Base-by-base conservation (phyloP, 2,888 invertebrate genomes). In the Drosophila maculinotata region DNA sequence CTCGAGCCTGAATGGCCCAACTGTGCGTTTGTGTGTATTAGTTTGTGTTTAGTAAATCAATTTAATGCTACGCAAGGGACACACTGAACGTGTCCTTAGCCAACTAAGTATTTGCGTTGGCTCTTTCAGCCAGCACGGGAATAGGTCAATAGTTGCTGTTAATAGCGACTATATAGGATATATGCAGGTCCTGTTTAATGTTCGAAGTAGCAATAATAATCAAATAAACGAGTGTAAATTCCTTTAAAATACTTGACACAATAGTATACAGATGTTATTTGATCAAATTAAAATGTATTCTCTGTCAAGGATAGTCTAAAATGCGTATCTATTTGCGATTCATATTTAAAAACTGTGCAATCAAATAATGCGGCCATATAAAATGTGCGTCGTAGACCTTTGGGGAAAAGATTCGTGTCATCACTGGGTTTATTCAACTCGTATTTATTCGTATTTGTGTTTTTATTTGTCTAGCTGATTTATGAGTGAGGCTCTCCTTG, bases 21-120 rank as follows among this genome's bases (percentile, higher is more conserved):
- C 31, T 57, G 52, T 68, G 41, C 69, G 48, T 63, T 57, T 49
- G 44, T 45, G 51, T 65, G 67, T 67, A 66, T 78, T 65, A 66
- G 76, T 76, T 77, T 73, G 63, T 68, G 71, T 75, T 77, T 73
- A 78, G 66, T 79, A 82, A 81, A 87, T 75, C 79, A 82, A 86
- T 78, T 81, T 86, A 82, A 78, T 88, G 78, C 73, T 65, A 62
- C 68, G 52, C 77, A 58, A 56, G 77, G 73, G 72, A 73, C 58
- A 45, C 31, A 41, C 10, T 20, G 30, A 38, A 30, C 39, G 35
- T 51, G 47, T 52, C 48, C 73, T 41, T 33, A 41, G 49, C 31
- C 49, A 39, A 69, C 54, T 51, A 49, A 20, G n/a, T 38, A 17
- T 35, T 51, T 45, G 38, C 23, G 49, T 33, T 36, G 30, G 6